phyloP scores from a whole-genome alignment of 2,113 vertebrate genomes.

The Hucho hucho region DNA sequence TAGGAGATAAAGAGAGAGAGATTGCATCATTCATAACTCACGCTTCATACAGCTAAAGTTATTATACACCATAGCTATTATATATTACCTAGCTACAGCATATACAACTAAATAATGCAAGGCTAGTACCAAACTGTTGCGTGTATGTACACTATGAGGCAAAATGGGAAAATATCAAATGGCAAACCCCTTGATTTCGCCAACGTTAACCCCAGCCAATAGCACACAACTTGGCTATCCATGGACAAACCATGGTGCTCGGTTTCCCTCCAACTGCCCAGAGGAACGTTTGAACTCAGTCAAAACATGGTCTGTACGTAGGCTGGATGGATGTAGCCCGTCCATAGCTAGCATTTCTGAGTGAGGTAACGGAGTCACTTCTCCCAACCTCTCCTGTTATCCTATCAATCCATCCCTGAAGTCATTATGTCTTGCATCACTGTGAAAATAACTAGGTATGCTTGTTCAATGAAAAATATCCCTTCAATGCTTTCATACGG shows the following conservation, averaged over 20 bases:
- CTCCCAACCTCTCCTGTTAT: constrained; percentile 20
- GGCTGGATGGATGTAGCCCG: neutral
- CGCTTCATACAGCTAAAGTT: too few relatives aligned
- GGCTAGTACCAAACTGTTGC: too few relatives aligned
- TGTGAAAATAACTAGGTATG: constrained; percentile 18
- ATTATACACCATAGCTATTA: too few relatives aligned
- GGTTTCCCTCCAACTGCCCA: neutral
- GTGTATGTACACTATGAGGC: neutral
- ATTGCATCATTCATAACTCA: neutral
- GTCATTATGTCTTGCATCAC: constrained; percentile 12
- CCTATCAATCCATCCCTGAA: neutral
- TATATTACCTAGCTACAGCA: too few relatives aligned
- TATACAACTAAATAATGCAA: too few relatives aligned
- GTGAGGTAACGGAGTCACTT: constrained; percentile 21
- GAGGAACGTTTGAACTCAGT: neutral
- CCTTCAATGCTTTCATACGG: neutral
- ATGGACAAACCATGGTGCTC: neutral
- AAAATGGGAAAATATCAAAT: neutral
- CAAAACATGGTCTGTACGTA: neutral
- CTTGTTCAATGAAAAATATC: neutral
- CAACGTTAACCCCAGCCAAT: too few relatives aligned
- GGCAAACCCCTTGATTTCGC: too few relatives aligned
- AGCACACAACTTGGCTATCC: too few relatives aligned
- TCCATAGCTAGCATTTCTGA: constrained; percentile 22
- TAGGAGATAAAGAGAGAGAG: constrained; percentile 17